A percentile compares a stretch with the other conserved stretches of the same genome.
Evolutionary conservation across 2,888 invertebrate genomes (phyloP).

Genomic region (Phortica okadai): DNA sequence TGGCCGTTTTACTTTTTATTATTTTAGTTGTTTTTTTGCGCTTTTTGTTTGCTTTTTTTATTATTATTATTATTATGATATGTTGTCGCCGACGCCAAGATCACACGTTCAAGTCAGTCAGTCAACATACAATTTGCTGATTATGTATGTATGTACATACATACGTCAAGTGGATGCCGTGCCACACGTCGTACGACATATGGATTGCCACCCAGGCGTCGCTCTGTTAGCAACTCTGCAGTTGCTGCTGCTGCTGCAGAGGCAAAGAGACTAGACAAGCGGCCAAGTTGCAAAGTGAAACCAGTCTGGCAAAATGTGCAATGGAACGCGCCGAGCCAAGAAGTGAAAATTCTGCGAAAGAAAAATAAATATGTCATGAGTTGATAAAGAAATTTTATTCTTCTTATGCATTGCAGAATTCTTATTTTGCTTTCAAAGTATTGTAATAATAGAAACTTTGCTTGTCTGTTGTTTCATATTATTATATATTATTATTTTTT

Average conservation of each 20-base stretch:
- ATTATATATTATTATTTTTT: too few species aligned
- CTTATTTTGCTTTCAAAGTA: too few species aligned
- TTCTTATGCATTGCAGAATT: neutral
- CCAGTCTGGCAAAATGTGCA: neutral
- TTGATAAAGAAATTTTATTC: neutral
- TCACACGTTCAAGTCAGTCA: conserved; percentile 4
- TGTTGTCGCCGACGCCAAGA: conserved; percentile 25
- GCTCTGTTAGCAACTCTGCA: neutral
- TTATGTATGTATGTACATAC: neutral
- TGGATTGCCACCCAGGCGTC: neutral
- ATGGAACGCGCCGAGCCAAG: neutral
- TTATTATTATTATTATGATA: conserved; percentile 1
- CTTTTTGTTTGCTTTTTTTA: neutral
- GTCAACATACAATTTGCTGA: neutral
- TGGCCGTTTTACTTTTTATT: neutral
- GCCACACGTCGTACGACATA: conserved; percentile 6
- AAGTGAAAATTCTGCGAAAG: neutral
- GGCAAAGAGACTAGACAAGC: too few species aligned
- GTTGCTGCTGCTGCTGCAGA: neutral
- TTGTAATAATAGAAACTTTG: too few species aligned
- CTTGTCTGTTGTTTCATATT: too few species aligned
- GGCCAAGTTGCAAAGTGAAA: neutral
- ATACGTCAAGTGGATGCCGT: conserved; percentile 7
- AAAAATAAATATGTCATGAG: neutral
- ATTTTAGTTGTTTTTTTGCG: neutral